Conservation (phyloP, 2,888 invertebrate genomes). For the Lottia scabra region DNA sequence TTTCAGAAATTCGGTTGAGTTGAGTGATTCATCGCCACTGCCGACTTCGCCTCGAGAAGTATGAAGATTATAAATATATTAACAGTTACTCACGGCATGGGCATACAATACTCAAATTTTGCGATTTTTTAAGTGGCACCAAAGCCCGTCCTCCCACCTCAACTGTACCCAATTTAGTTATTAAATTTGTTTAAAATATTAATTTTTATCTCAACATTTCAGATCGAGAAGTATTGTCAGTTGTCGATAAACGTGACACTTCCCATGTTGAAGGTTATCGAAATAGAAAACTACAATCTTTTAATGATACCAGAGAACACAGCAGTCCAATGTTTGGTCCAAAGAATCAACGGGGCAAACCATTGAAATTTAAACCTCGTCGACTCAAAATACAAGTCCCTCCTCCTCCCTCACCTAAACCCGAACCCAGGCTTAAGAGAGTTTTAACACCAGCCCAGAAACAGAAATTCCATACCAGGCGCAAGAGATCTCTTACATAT, state of each 20-base stretch:
- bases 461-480: background rate
- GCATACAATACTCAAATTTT: too few species aligned
- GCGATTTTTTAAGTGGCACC: too few species aligned
- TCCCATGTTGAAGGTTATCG: background rate
- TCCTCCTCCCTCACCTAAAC: background rate
- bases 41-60: too few species aligned
- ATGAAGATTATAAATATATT: too few species aligned
- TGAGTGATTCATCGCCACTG: too few species aligned
- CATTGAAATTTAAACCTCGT: background rate
- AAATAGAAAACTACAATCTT: slow-evolving; percentile 13
- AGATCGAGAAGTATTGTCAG: slow-evolving; percentile 32
- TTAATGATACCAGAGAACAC: slow-evolving; percentile 6
- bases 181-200: too few species aligned
- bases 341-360: background rate
- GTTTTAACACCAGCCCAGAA: background rate
- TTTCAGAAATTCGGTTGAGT: too few species aligned
- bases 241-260: slow-evolving; percentile 21
- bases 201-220: background rate
- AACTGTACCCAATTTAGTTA: background rate
- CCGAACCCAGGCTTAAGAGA: background rate
- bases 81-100: too few species aligned
- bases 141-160: too few species aligned
- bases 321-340: background rate
- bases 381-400: background rate
- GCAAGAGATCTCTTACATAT: background rate